phyloP scores from a whole-genome alignment of 2,797 vertebrate species.

The Paguma larvata region DNA sequence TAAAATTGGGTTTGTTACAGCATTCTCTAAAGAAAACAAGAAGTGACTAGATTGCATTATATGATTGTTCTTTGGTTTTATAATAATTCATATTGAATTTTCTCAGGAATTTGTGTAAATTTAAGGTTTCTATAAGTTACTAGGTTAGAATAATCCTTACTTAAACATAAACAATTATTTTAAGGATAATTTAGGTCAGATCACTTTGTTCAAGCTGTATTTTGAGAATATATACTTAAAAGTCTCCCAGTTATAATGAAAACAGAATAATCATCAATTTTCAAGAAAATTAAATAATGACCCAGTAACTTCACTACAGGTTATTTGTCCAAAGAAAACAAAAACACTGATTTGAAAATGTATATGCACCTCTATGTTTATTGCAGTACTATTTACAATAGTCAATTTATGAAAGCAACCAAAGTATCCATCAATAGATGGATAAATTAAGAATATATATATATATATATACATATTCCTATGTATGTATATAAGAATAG shows the following conservation, averaged over 20 bases:
- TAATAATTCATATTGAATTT: neutral
- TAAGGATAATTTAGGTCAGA: neutral
- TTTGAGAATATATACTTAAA: neutral
- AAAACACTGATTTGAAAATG: neutral
- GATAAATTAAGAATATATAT: neutral
- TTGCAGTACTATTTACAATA: neutral
- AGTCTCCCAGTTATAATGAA: neutral
- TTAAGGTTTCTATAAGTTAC: neutral
- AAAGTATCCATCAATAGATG: neutral
- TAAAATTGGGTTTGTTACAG: neutral
- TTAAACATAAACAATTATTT: neutral
- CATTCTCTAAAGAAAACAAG: neutral
- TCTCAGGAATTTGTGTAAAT: neutral
- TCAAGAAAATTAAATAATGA: neutral
- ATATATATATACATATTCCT: too few species aligned
- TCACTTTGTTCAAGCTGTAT: neutral
- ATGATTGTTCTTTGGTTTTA: neutral
- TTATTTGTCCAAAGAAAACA: neutral
- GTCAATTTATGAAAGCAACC: neutral
- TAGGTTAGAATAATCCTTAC: neutral
- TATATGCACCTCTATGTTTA: neutral
- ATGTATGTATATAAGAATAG: neutral
- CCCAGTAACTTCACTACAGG: neutral
- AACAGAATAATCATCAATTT: neutral
- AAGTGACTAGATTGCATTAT: neutral